A percentile compares a stretch with the other conserved stretches of the same genome.
Evolutionary conservation across 2,888 invertebrate species (phyloP).

Genomic region (Rhagonycha lutea): DNA sequence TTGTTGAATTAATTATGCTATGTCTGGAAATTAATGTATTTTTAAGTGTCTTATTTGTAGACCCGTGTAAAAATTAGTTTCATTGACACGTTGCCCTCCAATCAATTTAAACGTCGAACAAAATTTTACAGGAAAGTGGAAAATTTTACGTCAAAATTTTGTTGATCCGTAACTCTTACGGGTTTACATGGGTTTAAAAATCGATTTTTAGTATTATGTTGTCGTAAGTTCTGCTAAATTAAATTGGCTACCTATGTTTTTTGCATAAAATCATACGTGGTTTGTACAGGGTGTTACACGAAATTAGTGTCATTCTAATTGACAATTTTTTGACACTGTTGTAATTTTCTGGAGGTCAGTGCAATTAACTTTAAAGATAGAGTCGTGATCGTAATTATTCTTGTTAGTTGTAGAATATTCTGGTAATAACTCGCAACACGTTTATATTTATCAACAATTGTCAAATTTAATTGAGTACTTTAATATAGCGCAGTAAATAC

Average conservation of each 20-base stretch:
- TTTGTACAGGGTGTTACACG: background rate
- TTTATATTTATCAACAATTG: too few relatives aligned
- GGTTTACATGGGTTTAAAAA: background rate
- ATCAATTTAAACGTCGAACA: background rate
- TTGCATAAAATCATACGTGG: background rate
- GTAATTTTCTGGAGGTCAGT: too few relatives aligned
- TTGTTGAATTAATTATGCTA: background rate
- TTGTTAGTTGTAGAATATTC: too few relatives aligned
- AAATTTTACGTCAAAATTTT: background rate
- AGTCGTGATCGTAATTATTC: too few relatives aligned
- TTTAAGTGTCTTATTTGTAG: background rate
- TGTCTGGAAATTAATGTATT: background rate
- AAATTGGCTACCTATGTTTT: background rate
- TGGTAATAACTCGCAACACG: too few relatives aligned
- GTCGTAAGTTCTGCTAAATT: background rate
- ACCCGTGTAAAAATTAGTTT: background rate
- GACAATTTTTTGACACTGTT: background rate
- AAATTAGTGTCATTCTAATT: background rate
- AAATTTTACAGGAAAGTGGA: background rate
- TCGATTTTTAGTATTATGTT: background rate
- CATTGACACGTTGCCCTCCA: background rate
- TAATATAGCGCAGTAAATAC: too few relatives aligned
- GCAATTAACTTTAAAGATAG: too few relatives aligned
- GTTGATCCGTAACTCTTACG: background rate
- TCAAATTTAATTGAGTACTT: too few relatives aligned